These are phyloP conservation scores for Romanogobio albipinnatus DNA, from an alignment of 2,113 vertebrate genomes.

Conservation along the genomic window DNA sequence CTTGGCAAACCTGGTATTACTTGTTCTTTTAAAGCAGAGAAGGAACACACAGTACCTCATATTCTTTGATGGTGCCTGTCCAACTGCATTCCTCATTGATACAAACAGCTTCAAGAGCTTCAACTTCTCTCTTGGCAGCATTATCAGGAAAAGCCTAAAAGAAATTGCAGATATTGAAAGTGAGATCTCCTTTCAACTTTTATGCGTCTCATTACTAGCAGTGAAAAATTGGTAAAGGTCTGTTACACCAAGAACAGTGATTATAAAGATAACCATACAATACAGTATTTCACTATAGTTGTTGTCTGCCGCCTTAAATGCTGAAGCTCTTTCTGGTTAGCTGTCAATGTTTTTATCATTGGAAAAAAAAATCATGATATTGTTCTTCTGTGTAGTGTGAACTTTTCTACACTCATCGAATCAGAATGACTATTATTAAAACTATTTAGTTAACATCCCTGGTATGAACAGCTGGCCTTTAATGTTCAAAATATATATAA, in stretches of 20 bases:
- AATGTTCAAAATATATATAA: not conserved
- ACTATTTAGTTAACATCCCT: no score
- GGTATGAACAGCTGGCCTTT: no score
- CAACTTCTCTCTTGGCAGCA: conserved; percentile 92
- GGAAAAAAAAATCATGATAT: not conserved
- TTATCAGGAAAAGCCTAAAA: conserved; percentile 95
- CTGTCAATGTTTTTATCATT: no score
- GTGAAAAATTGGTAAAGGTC: not conserved
- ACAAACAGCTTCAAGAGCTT: conserved; percentile 88
- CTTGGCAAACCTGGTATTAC: not conserved
- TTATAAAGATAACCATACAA: not conserved
- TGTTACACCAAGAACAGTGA: not conserved
- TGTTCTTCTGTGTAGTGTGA: not conserved
- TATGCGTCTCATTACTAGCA: not conserved
- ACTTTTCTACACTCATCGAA: not conserved
- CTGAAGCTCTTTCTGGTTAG: no score
- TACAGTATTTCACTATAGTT: no score
- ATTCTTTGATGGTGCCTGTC: conserved; percentile 94
- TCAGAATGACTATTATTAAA: no score
- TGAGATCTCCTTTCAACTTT: not conserved
- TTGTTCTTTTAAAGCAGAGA: not conserved
- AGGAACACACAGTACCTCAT: conserved; percentile 78
- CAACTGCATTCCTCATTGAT: conserved; percentile 87
- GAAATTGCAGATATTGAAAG: conserved; percentile 11
- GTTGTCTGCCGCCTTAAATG: no score